Base-by-base conservation (phyloP, 92 coral and sea anemone species). In the Palythoa grandiflora region DNA sequence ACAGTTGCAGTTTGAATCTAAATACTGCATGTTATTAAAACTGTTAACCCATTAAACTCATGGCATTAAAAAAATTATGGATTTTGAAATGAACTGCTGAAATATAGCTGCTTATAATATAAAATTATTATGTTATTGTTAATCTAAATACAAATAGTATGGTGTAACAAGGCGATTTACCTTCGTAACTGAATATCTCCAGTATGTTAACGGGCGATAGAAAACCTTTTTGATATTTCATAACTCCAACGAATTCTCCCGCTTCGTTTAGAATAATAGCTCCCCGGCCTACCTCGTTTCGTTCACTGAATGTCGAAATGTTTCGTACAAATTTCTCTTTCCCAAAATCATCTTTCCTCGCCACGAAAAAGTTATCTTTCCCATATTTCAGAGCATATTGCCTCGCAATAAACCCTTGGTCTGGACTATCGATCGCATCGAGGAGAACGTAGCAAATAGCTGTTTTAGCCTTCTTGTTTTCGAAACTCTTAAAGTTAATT, bases 381-480 rank as follows among this genome's bases (percentile, higher is more conserved):
- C 51, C 40, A 66, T 66, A 81, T 14, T 81, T 81, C 59, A 81
- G 86, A 11, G 52, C 47, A 51, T 81, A 81, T 5, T 4, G 6
- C 21, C 86, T 66, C 9, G 86, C 8, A 37, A 35, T 51, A 70
- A 81, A 81, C 12, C 86, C 86, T 71, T 81, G 65, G 40, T 54
- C 60, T 75, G 10, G 86, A 66, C 65, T 50, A 28, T 75, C 86
- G 75, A 81, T 66, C 15, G 86, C 86, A 5, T 81, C 86, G 19
- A 81, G 71, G n/a, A 81, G 50, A 15, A 81, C 73, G 44, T 81
- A 50, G 57, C 86, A 65, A 15, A 13, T 63, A 2, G 86, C 71
- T 5, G 52, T 52, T 51, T 65, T 81, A 7, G 50, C 6, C 13
- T 38, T 66, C 2, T 81, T 71, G 59, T 17, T 70, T 65, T 47